These are phyloP conservation scores for Crotalus horridus DNA, from an alignment of 2,113 vertebrate genomes.

Conservation along the genomic window DNA sequence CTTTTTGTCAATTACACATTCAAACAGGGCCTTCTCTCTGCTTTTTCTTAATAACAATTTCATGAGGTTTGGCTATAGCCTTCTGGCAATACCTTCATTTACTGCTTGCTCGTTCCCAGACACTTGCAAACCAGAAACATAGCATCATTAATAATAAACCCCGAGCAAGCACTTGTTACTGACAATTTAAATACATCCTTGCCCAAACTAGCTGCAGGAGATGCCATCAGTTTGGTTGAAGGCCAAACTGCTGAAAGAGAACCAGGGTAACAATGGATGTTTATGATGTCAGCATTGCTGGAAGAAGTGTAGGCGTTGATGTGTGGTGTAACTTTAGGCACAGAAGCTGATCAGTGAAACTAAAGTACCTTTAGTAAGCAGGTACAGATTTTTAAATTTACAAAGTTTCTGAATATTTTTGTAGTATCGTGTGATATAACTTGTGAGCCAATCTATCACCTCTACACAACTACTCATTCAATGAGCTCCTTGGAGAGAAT, in stretches of 20 bases:
- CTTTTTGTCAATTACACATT: neutral
- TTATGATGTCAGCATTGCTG: neutral
- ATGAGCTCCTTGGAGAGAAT: neutral
- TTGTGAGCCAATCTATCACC: neutral
- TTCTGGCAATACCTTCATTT: neutral
- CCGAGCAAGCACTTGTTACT: neutral
- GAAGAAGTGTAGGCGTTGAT: neutral
- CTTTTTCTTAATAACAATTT: neutral
- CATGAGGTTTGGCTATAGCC: neutral
- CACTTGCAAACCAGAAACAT: neutral
- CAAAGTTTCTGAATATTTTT: neutral
- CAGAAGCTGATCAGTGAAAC: neutral
- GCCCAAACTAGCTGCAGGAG: neutral
- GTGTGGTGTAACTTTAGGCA: neutral
- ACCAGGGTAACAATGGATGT: neutral
- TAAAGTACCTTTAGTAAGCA: neutral
- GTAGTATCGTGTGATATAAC: neutral
- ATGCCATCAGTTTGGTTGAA: neutral
- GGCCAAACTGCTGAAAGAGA: neutral
- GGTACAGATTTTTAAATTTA: neutral
- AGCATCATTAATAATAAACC: neutral
- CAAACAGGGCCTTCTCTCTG: neutral
- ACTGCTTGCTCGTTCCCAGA: neutral
- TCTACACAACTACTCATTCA: neutral
- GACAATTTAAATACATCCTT: neutral